phyloP scores from a whole-genome alignment of 1,140 invertebrate species.

The Ectropis grisescens region DNA sequence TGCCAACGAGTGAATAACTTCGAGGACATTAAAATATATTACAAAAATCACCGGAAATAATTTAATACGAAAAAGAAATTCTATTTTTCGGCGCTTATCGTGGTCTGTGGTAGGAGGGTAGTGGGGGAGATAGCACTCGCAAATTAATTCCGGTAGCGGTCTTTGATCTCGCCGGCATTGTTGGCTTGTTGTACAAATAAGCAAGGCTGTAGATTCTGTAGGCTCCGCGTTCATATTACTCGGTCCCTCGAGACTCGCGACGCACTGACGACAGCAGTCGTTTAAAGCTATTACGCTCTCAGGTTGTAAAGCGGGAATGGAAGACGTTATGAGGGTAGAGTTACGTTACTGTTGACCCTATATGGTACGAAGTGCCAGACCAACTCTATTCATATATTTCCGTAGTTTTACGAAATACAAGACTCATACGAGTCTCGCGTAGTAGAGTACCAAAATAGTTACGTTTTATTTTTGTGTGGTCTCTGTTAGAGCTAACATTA shows the following conservation, averaged over 20 bases:
- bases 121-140: slow-evolving; percentile 29
- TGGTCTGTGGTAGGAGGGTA: slow-evolving; percentile 13
- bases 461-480: too few relatives aligned
- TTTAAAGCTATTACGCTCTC: slow-evolving; percentile 16
- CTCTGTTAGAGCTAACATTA: too few relatives aligned
- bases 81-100: slow-evolving; percentile 23
- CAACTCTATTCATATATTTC: too few relatives aligned
- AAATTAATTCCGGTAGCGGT: slow-evolving; percentile 41
- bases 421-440: too few relatives aligned
- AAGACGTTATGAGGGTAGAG: too few relatives aligned
- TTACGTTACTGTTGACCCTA: too few relatives aligned
- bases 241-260: slow-evolving; percentile 12
- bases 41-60: slow-evolving; percentile 4
- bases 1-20: slow-evolving; percentile 6
- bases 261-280: slow-evolving; percentile 8
- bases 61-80: slow-evolving; percentile 17
- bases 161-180: slow-evolving; percentile 36
- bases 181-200: slow-evolving; percentile 19
- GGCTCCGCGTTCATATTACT: slow-evolving; percentile 8
- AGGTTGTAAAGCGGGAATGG: slow-evolving; percentile 6
- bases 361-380: too few relatives aligned
- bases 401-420: too few relatives aligned
- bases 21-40: slow-evolving; percentile 13
- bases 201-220: neutral
- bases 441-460: too few relatives aligned